A percentile compares a stretch with the other conserved stretches of the same genome.
Conservation (phyloP, 2,797 vertebrate genomes). For the Spinibarbus caldwelli region DNA sequence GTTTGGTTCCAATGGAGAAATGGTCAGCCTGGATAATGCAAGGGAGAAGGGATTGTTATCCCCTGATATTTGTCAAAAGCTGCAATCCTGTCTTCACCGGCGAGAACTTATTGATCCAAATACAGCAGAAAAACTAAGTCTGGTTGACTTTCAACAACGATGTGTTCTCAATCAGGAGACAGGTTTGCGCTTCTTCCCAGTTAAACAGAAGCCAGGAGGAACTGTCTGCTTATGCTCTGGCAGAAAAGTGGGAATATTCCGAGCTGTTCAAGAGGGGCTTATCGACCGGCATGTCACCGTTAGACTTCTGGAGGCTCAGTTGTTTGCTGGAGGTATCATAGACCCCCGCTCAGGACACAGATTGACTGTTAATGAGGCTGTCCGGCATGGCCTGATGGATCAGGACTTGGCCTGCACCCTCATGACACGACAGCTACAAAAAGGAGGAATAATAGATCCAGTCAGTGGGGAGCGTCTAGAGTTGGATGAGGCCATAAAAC, state of each 20-base stretch:
- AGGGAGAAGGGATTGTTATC: conserved; percentile 75
- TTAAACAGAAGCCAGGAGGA: conserved; percentile 87
- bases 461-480: conserved; percentile 81
- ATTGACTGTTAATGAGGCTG: conserved; percentile 83
- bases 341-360: conserved; percentile 90
- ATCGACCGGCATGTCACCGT: conserved; percentile 86
- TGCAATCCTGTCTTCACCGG: conserved; percentile 74
- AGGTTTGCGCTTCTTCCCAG: conserved; percentile 84
- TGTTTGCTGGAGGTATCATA: conserved; percentile 92
- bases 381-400: conserved; percentile 84
- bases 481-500: conserved; percentile 84
- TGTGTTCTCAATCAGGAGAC: conserved; percentile 83
- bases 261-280: conserved; percentile 88
- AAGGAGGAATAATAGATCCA: conserved; percentile 87
- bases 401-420: conserved; percentile 89
- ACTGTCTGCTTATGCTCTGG: conserved; percentile 86
- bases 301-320: conserved; percentile 90
- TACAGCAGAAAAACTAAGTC: conserved; percentile 86
- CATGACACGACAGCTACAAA: conserved; percentile 85
- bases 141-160: conserved; percentile 82
- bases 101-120: conserved; percentile 91
- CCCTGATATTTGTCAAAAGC: conserved; percentile 69
- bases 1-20: conserved; percentile 63
- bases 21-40: conserved; percentile 80
- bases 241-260: conserved; percentile 88